Evolutionary conservation across 2,888 invertebrate genomes (phyloP), one percentile per base, ranked within the genome.

Genomic region (Drosophila rellima): DNA sequence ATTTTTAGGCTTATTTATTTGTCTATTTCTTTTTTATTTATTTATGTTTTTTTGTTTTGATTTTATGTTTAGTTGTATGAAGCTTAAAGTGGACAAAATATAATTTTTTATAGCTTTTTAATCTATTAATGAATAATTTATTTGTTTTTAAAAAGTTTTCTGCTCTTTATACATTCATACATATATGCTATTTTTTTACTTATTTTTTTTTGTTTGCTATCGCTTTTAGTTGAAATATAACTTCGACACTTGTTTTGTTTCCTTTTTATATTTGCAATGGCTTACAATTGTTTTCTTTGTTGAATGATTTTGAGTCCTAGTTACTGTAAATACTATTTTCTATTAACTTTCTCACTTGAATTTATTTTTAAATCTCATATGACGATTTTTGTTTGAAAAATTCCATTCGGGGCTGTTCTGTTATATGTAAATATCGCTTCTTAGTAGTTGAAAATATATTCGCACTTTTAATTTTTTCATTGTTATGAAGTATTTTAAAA

Each of bases 11-110:
- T 26, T 56, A 37, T 63, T 74, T 64, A 45, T 52, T 72, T 76
- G 48, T 68, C 66, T 79, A 66, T 70, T 68, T 63, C 33, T 50
- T 66, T 67, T 26, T 37, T 29, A 47, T 13, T 47, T 11, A 23
- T 23, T 26, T 11, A 20, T 20, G 2, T 4, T 29, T 17, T 45
- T 48, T 62, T 48, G 26, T 47, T 55, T 65, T 48, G 33, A 67
- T 56, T 70, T 66, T 20, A 13, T 61, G 10, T 59, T 48, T 68
- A 57, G 63, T 75, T 72, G 72, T 70, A 79, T 85, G 75, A 80
- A 84, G 87, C 83, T 80, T 80, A 74, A 82, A 80, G 84, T 86
- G 80, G 82, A 85, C 83, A 85, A 85, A 82, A 78, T 85, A 70
- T 82, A 74, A 75, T 60, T 55, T 55, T 66, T 66, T 47, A 63